A percentile compares a stretch with the other conserved stretches of the same genome.
These are phyloP conservation scores for Dicrostonyx torquatus DNA, from an alignment of 2,797 vertebrate genomes.

Conservation along the genomic window DNA sequence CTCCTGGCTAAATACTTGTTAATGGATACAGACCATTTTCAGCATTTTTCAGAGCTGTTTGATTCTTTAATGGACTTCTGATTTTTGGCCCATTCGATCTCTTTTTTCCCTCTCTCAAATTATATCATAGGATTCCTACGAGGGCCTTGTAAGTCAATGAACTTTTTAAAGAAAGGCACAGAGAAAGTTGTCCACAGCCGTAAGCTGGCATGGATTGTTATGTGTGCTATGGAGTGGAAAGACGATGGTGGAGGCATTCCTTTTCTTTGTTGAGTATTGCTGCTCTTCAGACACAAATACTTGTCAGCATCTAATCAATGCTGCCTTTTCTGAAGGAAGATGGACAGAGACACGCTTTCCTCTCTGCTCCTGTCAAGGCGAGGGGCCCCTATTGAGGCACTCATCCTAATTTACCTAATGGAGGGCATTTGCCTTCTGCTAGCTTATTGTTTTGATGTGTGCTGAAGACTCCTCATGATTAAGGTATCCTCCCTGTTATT, in stretches of 20 bases:
- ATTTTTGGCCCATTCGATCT: background rate
- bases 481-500: slow-evolving; percentile 60
- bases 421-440: slow-evolving; percentile 40
- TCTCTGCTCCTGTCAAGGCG: slow-evolving; percentile 36
- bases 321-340: background rate
- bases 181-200: background rate
- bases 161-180: background rate
- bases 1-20: background rate
- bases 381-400: background rate
- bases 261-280: background rate
- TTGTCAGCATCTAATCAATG: background rate
- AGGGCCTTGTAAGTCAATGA: background rate
- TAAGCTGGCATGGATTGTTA: background rate
- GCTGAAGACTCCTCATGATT: slow-evolving; percentile 44
- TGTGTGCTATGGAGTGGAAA: background rate
- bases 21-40: background rate
- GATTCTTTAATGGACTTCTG: background rate
- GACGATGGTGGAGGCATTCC: no score
- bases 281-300: background rate
- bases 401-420: slow-evolving; percentile 26
- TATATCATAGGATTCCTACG: background rate
- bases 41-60: background rate
- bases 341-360: background rate
- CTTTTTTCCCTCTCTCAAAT: background rate
- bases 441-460: slow-evolving; percentile 55